These are phyloP conservation scores for Chiloscyllium punctatum DNA, from an alignment of 2,797 vertebrate species.

Conservation along the genomic window DNA sequence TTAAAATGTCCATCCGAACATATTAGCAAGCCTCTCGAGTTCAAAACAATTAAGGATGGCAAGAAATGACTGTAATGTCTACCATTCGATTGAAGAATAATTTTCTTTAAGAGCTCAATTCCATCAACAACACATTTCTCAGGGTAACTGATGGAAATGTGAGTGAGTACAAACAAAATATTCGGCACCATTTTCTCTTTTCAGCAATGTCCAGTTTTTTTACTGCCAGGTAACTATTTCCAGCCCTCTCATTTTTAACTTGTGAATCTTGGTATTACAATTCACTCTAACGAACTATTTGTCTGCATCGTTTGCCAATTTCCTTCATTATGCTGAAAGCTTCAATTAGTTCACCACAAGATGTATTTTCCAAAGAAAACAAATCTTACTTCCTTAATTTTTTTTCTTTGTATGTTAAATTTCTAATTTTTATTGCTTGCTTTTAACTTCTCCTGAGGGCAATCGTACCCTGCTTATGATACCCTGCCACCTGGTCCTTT, in stretches of 20 bases:
- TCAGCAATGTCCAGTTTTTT: no score
- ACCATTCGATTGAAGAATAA: no score
- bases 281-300: slow-evolving; percentile 26
- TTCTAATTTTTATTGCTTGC: neutral
- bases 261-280: neutral
- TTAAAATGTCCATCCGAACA: neutral
- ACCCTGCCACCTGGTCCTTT: neutral
- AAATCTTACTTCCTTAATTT: slow-evolving; percentile 26
- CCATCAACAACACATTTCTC: no score
- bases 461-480: neutral
- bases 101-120: no score
- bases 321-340: slow-evolving; percentile 5
- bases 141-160: no score
- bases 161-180: no score
- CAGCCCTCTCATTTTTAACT: neutral
- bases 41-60: no score
- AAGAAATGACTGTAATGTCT: no score
- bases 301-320: slow-evolving; percentile 18
- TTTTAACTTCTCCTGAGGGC: neutral
- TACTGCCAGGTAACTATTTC: neutral
- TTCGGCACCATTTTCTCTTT: no score
- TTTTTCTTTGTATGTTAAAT: slow-evolving; percentile 26
- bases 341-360: slow-evolving; percentile 1
- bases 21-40: no score
- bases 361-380: slow-evolving; percentile 12